Base-by-base conservation (phyloP, 2,797 vertebrate species). In the Fistularia commersonii region DNA sequence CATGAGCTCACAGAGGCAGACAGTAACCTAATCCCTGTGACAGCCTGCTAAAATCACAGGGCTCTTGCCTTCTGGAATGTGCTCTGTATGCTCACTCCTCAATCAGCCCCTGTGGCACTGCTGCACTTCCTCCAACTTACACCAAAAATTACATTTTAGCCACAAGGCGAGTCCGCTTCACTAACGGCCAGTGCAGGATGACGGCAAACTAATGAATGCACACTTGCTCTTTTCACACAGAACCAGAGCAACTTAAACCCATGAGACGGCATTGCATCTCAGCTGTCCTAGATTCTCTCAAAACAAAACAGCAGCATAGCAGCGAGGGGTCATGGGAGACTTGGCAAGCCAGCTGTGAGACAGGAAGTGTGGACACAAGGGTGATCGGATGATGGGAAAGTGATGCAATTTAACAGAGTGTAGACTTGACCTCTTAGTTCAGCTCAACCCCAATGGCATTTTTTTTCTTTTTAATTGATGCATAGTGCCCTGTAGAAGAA, bases 21-120 rank as follows among this genome's bases (percentile, higher is more conserved):
- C 79, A 75, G 84, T 87, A 89, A 91, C 84, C 74, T 84, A 87
- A 89, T 86, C 84, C 87, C 74, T 85, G 77, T 81, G 87, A 89
- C 86, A 88, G 84, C 69, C 81, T 84, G 79, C 83, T 88, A 81
- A 87, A 88, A 89, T 88, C 85, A 88, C 86, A 87, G 82, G 70
- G 80, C 80, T 88, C 78, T 82, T 80, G 84, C 78, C 80, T 84
- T 80, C 76, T 84, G 87, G 86, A 89, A 88, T 88, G 89, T 83
- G 84, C 79, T 81, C 80, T 60, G 71, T 86, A 54, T 74, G 79
- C 81, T 84, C 54, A 35, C 66, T 77, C 76, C 76, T 77, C 72
- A 65, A 72, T 83, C 79, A 74, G 72, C 69, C 80, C 76, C 82
- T 85, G 74, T 64, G 72, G 78, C 78, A 75, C 56, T 53, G 72